phyloP scores from a whole-genome alignment of 2,888 invertebrate species.

The Ferrisia virgata region DNA sequence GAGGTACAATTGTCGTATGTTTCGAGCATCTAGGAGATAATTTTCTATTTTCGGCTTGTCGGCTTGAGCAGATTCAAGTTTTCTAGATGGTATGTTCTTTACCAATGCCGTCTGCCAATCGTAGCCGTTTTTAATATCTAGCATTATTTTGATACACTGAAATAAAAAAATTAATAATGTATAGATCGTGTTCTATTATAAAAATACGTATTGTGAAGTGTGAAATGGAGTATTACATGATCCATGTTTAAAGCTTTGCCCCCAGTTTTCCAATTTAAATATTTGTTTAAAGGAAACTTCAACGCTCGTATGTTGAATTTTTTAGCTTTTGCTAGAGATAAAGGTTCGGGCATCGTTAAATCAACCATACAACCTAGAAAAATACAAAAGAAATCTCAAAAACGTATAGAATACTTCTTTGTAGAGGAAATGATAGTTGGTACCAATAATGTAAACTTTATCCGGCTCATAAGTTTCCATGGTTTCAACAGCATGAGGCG shows the following conservation, averaged over 20 bases:
- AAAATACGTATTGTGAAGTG: too few relatives aligned
- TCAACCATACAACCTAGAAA: slow-evolving; percentile 30
- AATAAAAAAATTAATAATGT: too few relatives aligned
- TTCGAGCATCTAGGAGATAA: neutral
- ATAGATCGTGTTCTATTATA: too few relatives aligned
- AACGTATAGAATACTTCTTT: neutral
- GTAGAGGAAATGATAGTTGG: neutral
- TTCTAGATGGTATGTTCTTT: neutral
- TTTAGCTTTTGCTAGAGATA: slow-evolving; percentile 55
- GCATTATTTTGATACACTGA: neutral
- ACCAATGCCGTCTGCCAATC: neutral
- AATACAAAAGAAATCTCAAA: neutral
- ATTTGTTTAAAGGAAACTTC: slow-evolving; percentile 75
- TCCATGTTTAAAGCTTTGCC: slow-evolving; percentile 79
- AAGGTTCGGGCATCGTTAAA: slow-evolving; percentile 7
- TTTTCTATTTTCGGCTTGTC: neutral
- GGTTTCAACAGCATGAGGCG: slow-evolving; percentile 30
- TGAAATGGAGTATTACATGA: slow-evolving; percentile 63
- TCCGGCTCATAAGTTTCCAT: slow-evolving; percentile 23
- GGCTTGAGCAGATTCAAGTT: neutral
- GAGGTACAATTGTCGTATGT: neutral
- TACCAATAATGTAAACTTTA: slow-evolving; percentile 38
- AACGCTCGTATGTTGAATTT: slow-evolving; percentile 71
- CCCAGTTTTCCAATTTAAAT: slow-evolving; percentile 73
- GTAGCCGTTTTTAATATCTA: neutral